These are phyloP conservation scores for Stictonetta naevosa DNA, from an alignment of 2,113 vertebrate species.

Conservation along the genomic window DNA sequence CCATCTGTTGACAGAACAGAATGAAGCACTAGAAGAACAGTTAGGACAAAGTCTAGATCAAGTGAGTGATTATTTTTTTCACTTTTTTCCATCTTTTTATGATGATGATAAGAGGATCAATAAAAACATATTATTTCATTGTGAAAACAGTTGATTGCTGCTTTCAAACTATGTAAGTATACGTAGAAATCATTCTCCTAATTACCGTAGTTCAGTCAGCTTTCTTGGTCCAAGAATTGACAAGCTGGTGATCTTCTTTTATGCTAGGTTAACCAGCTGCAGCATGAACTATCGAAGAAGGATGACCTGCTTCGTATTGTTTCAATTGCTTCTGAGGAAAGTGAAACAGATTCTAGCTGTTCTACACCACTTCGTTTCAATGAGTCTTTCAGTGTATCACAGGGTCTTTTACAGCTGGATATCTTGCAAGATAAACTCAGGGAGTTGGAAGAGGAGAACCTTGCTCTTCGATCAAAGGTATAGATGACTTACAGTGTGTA, in stretches of 20 bases:
- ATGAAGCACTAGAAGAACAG: conserved; percentile 93
- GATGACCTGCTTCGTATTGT: conserved; percentile 94
- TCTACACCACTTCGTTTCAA: conserved; percentile 86
- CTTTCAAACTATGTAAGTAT: neutral
- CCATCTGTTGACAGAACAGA: conserved; percentile 90
- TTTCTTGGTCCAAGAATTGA: neutral
- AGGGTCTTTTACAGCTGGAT: conserved; percentile 88
- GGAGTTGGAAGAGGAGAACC: conserved; percentile 96
- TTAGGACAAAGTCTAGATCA: conserved; percentile 90
- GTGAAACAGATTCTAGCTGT: conserved; percentile 90
- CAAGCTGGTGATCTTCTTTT: neutral
- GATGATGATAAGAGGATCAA: neutral
- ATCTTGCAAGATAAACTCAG: conserved; percentile 89
- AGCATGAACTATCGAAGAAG: conserved; percentile 94
- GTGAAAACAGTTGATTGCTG: neutral
- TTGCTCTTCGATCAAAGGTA: conserved; percentile 90
- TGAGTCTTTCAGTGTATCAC: conserved; percentile 73
- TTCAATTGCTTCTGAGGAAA: conserved; percentile 93
- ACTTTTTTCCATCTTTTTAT: neutral
- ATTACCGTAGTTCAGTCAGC: neutral
- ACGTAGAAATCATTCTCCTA: neutral
- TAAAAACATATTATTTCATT: neutral
- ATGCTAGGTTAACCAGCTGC: conserved; percentile 92
- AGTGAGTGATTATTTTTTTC: conserved; percentile 72
- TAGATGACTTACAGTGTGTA: accelerated